Conservation (phyloP, 92 coral and sea anemone species). For the Parazoanthus atlanticus region DNA sequence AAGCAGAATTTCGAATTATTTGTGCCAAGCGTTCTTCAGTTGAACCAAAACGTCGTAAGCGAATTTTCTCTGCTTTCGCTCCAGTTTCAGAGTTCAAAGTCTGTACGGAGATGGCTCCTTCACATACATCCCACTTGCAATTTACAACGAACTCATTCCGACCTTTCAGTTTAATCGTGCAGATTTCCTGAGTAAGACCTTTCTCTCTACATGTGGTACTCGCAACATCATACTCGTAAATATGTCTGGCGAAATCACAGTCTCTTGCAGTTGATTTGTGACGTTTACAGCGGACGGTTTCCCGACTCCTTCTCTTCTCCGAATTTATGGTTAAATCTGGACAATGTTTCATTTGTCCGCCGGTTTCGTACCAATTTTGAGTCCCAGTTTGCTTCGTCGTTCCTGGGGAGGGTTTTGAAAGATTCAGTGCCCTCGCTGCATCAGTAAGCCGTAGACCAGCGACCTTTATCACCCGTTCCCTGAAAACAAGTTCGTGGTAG, state of each 20-base stretch:
- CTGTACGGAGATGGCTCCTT: not conserved
- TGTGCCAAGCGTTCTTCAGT: not conserved
- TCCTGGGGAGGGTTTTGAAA: not conserved
- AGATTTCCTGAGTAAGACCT: not conserved
- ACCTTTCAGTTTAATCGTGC: not conserved
- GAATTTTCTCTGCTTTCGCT: not conserved
- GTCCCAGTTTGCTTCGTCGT: not conserved
- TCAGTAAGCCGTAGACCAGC: not conserved
- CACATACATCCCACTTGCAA: not conserved
- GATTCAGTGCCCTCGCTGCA: not conserved
- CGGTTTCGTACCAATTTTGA: not conserved
- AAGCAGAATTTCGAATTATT: not conserved
- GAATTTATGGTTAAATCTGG: constrained; percentile 1
- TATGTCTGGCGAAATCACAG: constrained; percentile 1
- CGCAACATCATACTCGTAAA: not conserved
- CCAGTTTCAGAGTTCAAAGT: constrained; percentile 15
- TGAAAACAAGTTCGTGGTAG: not conserved
- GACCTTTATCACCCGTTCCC: not conserved
- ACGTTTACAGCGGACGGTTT: not conserved
- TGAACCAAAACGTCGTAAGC: not conserved
- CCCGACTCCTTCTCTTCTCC: not conserved
- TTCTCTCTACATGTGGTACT: constrained; percentile 11
- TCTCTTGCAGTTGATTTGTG: not conserved
- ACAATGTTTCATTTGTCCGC: not conserved
- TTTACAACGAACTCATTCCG: constrained; percentile 1